Conservation (phyloP, 2,113 vertebrate genomes). For the Entomyzon cyanotis region DNA sequence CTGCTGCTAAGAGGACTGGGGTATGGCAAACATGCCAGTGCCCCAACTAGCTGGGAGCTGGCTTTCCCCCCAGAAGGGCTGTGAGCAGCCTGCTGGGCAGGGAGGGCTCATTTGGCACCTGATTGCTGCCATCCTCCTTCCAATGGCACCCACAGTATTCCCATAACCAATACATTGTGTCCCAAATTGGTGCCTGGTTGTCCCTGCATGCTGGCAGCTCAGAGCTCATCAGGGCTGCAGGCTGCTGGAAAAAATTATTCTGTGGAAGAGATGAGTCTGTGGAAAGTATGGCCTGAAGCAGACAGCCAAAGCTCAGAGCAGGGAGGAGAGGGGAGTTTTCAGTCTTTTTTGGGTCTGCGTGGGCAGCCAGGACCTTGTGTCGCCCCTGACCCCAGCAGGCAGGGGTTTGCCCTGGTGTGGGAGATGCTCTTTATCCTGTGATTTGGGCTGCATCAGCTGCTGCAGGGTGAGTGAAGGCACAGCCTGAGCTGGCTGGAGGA, state of each 20-base stretch:
- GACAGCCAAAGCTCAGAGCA: neutral
- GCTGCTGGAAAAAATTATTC: neutral
- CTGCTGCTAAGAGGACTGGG: neutral
- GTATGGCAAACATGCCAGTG: neutral
- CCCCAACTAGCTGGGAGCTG: neutral
- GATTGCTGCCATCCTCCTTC: neutral
- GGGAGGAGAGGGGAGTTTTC: neutral
- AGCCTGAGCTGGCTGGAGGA: neutral
- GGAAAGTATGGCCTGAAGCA: neutral
- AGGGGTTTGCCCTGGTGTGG: too few relatives aligned
- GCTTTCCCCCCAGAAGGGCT: neutral
- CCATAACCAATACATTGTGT: fast-evolving
- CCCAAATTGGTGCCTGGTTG: neutral
- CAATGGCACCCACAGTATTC: fast-evolving
- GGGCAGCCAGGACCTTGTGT: neutral
- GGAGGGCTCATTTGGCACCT: neutral
- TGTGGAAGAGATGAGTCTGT: neutral
- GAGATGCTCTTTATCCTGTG: neutral
- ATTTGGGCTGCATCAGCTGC: neutral
- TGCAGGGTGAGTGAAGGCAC: neutral
- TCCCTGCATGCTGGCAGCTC: fast-evolving
- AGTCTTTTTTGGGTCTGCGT: neutral
- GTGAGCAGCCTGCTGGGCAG: neutral
- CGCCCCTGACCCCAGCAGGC: neutral
- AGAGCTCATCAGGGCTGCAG: neutral